These are phyloP conservation scores for Erethizon dorsatum DNA, from an alignment of 2,797 vertebrate species.

Conservation along the genomic window DNA sequence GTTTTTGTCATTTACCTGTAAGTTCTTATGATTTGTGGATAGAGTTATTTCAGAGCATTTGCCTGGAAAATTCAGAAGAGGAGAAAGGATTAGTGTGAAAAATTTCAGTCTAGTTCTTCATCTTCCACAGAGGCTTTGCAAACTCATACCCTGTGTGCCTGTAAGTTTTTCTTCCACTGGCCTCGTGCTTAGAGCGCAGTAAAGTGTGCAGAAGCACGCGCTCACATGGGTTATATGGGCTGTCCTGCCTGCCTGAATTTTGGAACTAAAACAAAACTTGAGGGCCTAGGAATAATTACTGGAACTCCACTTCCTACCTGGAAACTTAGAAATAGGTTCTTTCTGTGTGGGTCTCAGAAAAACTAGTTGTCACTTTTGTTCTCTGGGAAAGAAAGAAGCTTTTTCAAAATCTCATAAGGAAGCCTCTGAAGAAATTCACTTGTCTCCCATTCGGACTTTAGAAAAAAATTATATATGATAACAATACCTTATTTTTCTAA, in stretches of 20 bases:
- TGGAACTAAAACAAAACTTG: neutral
- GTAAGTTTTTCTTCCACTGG: neutral
- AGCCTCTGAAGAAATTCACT: neutral
- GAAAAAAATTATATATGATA: constrained; percentile 18
- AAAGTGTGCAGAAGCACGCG: neutral
- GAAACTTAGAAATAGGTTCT: neutral
- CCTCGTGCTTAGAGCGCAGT: neutral
- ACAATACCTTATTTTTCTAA: neutral
- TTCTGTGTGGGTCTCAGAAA: neutral
- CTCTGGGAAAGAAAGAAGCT: neutral
- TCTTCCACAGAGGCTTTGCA: neutral
- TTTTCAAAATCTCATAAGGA: neutral
- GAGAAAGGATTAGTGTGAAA: neutral
- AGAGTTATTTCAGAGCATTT: constrained; percentile 21
- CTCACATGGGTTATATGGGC: rapidly evolving
- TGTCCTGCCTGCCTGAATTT: neutral
- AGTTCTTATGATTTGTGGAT: neutral
- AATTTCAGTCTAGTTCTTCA: neutral
- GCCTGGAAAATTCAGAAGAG: neutral
- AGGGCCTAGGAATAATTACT: neutral
- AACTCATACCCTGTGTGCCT: neutral
- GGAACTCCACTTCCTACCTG: neutral
- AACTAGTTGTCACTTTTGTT: neutral
- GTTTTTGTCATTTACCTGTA: neutral
- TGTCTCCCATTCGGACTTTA: neutral